phyloP scores from a whole-genome alignment of 2,797 vertebrate genomes.

The Apodemus agrarius region DNA sequence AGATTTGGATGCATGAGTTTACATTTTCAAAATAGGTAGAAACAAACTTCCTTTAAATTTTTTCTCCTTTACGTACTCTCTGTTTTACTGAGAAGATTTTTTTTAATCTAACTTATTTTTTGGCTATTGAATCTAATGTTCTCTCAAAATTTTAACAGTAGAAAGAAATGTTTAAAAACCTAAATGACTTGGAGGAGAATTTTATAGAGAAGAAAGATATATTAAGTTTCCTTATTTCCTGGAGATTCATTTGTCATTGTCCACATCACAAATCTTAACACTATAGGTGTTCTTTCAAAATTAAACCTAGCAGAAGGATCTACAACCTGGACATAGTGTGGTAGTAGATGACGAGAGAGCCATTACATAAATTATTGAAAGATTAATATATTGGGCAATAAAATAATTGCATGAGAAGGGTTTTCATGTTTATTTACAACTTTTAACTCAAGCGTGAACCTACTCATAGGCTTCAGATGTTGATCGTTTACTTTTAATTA shows the following conservation, averaged over 20 bases:
- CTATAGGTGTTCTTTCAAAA: slow-evolving; percentile 24
- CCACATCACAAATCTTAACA: slow-evolving; percentile 19
- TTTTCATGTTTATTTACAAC: slow-evolving; percentile 84
- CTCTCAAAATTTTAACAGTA: not conserved
- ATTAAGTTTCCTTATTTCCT: slow-evolving; percentile 42
- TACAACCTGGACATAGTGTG: slow-evolving; percentile 5
- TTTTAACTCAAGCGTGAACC: slow-evolving; percentile 73
- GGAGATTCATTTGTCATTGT: slow-evolving; percentile 29
- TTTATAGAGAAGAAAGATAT: slow-evolving; percentile 46
- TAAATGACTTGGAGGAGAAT: not conserved
- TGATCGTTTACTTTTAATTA: slow-evolving; percentile 60
- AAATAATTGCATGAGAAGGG: slow-evolving; percentile 79
- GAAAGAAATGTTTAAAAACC: slow-evolving; percentile 37
- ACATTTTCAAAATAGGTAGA: slow-evolving; percentile 44
- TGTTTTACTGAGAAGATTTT: slow-evolving; percentile 8
- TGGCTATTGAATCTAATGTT: slow-evolving; percentile 7
- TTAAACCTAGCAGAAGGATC: slow-evolving; percentile 42
- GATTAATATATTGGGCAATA: slow-evolving; percentile 74
- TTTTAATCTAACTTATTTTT: not conserved
- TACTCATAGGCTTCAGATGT: slow-evolving; percentile 65
- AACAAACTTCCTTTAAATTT: slow-evolving; percentile 6
- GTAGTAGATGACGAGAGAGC: slow-evolving; percentile 36
- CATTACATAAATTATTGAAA: slow-evolving; percentile 59
- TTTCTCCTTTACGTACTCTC: not conserved
- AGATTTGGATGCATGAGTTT: slow-evolving; percentile 11